These are phyloP conservation scores for Cyphomyrmex costatus DNA, from an alignment of 1,140 invertebrate genomes.

Conservation along the genomic window DNA sequence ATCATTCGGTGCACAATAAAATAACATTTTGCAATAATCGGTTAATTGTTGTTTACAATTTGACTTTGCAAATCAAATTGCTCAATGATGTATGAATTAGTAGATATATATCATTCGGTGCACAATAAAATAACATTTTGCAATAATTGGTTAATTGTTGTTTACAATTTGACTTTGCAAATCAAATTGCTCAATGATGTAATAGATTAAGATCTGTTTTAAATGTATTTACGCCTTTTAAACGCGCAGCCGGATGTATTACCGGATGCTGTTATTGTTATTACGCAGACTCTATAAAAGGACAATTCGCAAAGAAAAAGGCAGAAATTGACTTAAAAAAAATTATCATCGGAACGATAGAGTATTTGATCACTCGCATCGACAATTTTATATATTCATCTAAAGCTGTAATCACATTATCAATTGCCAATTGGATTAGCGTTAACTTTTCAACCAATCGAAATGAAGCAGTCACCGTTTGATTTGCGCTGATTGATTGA, in stretches of 20 bases:
- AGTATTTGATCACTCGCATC: not conserved
- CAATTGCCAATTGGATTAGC: too few relatives aligned
- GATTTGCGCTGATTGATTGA: too few relatives aligned
- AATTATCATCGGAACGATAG: not conserved
- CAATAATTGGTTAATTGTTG: not conserved
- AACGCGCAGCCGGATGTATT: not conserved
- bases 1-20: not conserved
- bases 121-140: not conserved
- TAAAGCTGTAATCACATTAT: too few relatives aligned
- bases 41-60: not conserved
- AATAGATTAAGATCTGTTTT: constrained; percentile 1
- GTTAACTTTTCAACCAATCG: too few relatives aligned
- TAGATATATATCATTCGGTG: not conserved
- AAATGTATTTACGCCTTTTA: not conserved
- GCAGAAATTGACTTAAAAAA: not conserved
- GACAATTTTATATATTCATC: not conserved
- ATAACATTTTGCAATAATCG: not conserved
- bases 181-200: not conserved
- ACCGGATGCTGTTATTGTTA: not conserved
- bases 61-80: not conserved
- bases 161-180: not conserved
- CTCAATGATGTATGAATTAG: too few relatives aligned
- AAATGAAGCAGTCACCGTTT: too few relatives aligned
- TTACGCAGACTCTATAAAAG: not conserved
- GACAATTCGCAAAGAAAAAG: not conserved